Conservation (phyloP, 2,797 vertebrate genomes). For the Sitta carolinensis region DNA sequence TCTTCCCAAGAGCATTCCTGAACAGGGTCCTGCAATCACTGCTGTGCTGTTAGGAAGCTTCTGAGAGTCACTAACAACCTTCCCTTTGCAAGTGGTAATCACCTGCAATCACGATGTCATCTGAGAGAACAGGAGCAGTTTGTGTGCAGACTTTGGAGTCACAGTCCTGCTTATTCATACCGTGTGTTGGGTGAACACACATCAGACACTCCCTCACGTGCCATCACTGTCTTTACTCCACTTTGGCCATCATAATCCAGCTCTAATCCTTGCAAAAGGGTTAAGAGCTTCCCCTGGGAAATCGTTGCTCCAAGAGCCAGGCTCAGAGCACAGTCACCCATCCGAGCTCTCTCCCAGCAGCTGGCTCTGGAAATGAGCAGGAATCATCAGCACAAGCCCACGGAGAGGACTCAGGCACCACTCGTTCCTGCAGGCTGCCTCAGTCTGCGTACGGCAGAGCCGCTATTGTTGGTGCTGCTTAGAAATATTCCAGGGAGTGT, state of each 20-base stretch:
- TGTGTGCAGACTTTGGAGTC: neutral
- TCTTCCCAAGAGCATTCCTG: neutral
- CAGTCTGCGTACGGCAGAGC: neutral
- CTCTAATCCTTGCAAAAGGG: neutral
- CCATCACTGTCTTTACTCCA: neutral
- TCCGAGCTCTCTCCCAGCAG: neutral
- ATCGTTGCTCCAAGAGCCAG: neutral
- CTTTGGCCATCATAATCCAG: neutral
- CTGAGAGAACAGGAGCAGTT: neutral
- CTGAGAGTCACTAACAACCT: neutral
- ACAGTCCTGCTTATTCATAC: neutral
- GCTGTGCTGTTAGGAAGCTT: neutral
- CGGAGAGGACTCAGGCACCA: neutral
- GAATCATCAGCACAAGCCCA: neutral
- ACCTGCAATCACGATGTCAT: neutral
- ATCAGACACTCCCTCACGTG: accelerated
- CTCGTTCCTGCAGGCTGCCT: neutral
- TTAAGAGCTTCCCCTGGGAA: neutral
- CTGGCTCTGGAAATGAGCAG: neutral
- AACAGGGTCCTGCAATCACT: neutral
- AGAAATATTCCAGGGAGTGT: constrained; percentile 53
- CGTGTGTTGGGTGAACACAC: neutral
- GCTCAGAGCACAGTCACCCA: neutral
- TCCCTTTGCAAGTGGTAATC: neutral
- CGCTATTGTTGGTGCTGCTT: constrained; percentile 43